These are phyloP conservation scores for Chloroclysta siterata DNA, from an alignment of 2,888 invertebrate species.

Conservation along the genomic window DNA sequence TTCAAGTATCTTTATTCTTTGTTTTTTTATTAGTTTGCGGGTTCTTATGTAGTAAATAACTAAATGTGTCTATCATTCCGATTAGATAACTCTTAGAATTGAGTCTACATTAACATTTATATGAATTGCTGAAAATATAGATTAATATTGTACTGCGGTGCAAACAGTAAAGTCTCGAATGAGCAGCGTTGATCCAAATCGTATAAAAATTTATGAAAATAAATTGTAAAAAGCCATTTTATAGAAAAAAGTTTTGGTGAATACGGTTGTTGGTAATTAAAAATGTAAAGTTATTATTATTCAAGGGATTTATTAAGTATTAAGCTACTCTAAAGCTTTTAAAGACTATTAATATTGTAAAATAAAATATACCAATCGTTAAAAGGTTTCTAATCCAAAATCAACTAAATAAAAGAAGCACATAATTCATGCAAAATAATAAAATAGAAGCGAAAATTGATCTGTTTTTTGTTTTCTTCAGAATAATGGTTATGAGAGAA, in stretches of 20 bases:
- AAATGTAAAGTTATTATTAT: background rate
- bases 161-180: background rate
- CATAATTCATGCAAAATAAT: slow-evolving; percentile 23
- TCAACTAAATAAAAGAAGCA: slow-evolving; percentile 13
- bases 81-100: too few species aligned
- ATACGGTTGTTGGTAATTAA: background rate
- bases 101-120: too few species aligned
- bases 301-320: background rate
- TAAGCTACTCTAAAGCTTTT: background rate
- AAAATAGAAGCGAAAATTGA: slow-evolving; percentile 9
- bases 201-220: background rate
- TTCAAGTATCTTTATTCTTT: too few species aligned
- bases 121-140: too few species aligned
- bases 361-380: slow-evolving; percentile 13
- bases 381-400: slow-evolving; percentile 9
- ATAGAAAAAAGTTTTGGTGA: slow-evolving; percentile 5
- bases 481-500: slow-evolving; percentile 12
- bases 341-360: slow-evolving; percentile 11
- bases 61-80: too few species aligned
- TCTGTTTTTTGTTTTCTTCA: background rate
- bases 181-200: slow-evolving; percentile 8
- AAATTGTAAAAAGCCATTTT: slow-evolving; percentile 11
- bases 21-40: too few species aligned
- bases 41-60: too few species aligned
- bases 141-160: too few species aligned